phyloP scores from a whole-genome alignment of 1,140 invertebrate genomes.

The Propsilocerus akamusi region DNA sequence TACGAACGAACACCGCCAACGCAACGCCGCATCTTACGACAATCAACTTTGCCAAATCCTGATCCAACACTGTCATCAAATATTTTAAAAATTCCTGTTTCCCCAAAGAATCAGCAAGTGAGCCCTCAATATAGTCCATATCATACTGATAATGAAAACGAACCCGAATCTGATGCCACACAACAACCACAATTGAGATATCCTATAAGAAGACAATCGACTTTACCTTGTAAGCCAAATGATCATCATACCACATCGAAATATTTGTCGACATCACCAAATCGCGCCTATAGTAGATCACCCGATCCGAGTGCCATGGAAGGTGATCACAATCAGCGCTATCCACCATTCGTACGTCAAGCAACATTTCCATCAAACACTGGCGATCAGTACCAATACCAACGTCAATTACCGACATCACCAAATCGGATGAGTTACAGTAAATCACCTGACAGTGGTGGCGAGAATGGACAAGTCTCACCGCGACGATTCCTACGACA shows the following conservation, averaged over 20 bases:
- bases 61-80: slow-evolving; percentile 18
- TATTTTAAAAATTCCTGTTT: slow-evolving; percentile 19
- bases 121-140: slow-evolving; percentile 21
- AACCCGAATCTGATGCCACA: slow-evolving; percentile 15
- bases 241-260: slow-evolving; percentile 11
- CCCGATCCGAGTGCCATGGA: slow-evolving; percentile 15
- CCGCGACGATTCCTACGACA: slow-evolving; percentile 15
- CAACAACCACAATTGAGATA: slow-evolving; percentile 9
- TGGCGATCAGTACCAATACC: slow-evolving; percentile 8
- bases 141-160: slow-evolving; percentile 19
- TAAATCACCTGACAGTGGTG: slow-evolving; percentile 2
- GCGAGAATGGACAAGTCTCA: not conserved
- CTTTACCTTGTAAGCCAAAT: slow-evolving; percentile 19
- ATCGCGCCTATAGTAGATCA: slow-evolving; percentile 20
- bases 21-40: slow-evolving; percentile 19
- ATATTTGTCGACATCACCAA: slow-evolving; percentile 23
- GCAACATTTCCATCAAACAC: slow-evolving; percentile 18
- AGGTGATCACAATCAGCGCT: slow-evolving; percentile 9
- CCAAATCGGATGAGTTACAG: slow-evolving; percentile 7
- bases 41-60: slow-evolving; percentile 14
- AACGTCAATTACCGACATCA: slow-evolving; percentile 14
- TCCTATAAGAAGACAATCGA: slow-evolving; percentile 21
- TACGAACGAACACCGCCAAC: slow-evolving; percentile 5
- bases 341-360: slow-evolving; percentile 22
- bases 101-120: slow-evolving; percentile 21